Evolutionary conservation across 1,140 invertebrate species (phyloP), one percentile per base, ranked within the genome.

Genomic region (Nebria ingens): DNA sequence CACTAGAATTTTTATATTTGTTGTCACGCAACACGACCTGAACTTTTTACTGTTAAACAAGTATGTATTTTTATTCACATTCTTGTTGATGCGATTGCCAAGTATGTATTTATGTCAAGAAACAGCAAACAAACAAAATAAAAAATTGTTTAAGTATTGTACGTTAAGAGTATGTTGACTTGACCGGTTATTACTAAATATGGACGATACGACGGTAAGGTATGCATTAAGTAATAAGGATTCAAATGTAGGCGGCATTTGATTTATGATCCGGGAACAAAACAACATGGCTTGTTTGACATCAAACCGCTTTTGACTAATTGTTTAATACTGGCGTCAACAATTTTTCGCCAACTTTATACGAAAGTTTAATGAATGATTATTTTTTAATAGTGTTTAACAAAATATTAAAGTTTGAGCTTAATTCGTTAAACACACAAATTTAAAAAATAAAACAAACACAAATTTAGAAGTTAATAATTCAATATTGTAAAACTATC

Each of bases 171-270:
- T n/a, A 45, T 45, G 40, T 4, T 17, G 40, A 12, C 6, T 3
- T 45, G 40, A 11, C 6, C 4, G 40, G 15, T 45, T 45, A 17
- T 45, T 4, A 9, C 40, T 17, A 45, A 45, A 45, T 45, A 45
- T 45, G 40, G 40, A 9, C 6, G 25, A n/a, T 9, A 9, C 25
- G 17, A 12, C 40, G 25, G 6, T 34, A 34, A n/a, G n/a, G n/a
- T n/a, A 13, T 29, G 25, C 40, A 45, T 45, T 45, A 45, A 45
- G 40, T 45, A 45, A 45, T 45, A 45, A 45, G 40, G 17, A 45
- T 45, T 45, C 17, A 34, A 4, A 45, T 45, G 40, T 45, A 45
- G 40, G 40, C 17, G 40, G 15, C 40, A 12, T 45, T 45, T 45
- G 40, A 45, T 45, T 45, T 45, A 45, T 45, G 40, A 12, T 12